A percentile compares a stretch with the other conserved stretches of the same genome.
Evolutionary conservation across 2,888 invertebrate species (phyloP).

Genomic region (Drosophila diplacantha): DNA sequence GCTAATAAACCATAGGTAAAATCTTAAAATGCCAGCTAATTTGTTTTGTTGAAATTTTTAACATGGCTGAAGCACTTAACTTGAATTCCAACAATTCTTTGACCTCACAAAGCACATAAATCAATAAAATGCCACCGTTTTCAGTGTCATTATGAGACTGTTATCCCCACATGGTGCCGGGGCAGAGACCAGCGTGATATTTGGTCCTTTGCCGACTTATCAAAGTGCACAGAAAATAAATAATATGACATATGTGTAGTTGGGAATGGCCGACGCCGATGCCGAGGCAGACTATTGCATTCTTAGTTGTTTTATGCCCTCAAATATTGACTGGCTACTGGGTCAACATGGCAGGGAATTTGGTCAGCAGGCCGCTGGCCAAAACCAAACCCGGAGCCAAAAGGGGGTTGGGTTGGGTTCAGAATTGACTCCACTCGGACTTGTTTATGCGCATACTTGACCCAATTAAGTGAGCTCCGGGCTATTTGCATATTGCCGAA

Average conservation of each 20-base stretch:
- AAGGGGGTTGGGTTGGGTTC: neutral
- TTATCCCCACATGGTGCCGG: neutral
- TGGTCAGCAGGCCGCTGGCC: constrained; percentile 36
- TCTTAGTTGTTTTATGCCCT: constrained; percentile 30
- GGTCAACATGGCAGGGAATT: constrained; percentile 36
- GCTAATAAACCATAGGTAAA: neutral
- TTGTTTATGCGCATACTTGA: constrained; percentile 69
- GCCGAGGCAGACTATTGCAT: constrained; percentile 27
- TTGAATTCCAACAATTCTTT: neutral
- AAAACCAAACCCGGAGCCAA: neutral
- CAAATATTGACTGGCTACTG: constrained; percentile 42
- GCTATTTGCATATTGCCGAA: constrained; percentile 62
- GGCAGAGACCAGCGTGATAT: neutral
- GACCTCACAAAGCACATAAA: neutral
- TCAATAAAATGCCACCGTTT: constrained; percentile 10
- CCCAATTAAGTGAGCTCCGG: constrained; percentile 61
- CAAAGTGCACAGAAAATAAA: constrained; percentile 34
- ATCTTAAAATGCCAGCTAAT: neutral
- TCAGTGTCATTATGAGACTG: constrained; percentile 13
- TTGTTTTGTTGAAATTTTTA: neutral
- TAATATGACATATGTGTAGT: constrained; percentile 11
- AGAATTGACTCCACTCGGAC: constrained; percentile 37
- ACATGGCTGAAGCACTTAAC: neutral
- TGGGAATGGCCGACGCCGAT: constrained; percentile 4
- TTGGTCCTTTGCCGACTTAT: constrained; percentile 13